Percentiles rank a stretch among this genome's conserved stretches.
Conservation (phyloP, 2,113 vertebrate species). For the Cottus gobio region DNA sequence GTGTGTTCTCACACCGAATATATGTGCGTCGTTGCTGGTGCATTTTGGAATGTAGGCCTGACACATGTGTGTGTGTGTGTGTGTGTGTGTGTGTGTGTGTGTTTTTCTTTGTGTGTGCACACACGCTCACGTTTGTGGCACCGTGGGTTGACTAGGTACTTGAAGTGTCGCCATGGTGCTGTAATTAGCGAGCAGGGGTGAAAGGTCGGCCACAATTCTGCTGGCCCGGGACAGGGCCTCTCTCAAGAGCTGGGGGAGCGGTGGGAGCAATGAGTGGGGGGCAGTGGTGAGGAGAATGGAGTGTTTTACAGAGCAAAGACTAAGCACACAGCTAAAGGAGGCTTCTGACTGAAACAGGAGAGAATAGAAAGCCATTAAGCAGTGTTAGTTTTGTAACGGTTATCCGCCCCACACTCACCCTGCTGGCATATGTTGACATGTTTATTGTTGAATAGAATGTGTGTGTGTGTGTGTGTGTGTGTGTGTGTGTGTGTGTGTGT, state of each 20-base stretch:
- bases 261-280: conserved; percentile 21
- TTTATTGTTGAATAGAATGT: conserved; percentile 52
- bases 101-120: conserved; percentile 25
- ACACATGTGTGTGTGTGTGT: conserved; percentile 21
- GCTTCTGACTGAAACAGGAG: conserved; percentile 75
- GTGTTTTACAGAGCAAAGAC: conserved; percentile 56
- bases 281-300: conserved; percentile 52
- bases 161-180: conserved; percentile 92
- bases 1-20: neutral
- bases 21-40: conserved; percentile 5
- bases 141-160: conserved; percentile 83
- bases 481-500: conserved; percentile 20
- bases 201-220: conserved; percentile 90
- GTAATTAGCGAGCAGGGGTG: conserved; percentile 94
- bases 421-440: conserved; percentile 60
- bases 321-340: conserved; percentile 58
- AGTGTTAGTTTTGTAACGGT: conserved; percentile 78
- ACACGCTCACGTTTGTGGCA: conserved; percentile 51
- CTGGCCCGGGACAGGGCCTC: conserved; percentile 85
- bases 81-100: conserved; percentile 16
- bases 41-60: conserved; percentile 47
- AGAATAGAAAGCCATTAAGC: conserved; percentile 73
- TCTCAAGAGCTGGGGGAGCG: conserved; percentile 82
- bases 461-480: conserved; percentile 41
- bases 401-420: conserved; percentile 61